phyloP scores from a whole-genome alignment of 2,888 invertebrate species.

The Pterostichus madidus region DNA sequence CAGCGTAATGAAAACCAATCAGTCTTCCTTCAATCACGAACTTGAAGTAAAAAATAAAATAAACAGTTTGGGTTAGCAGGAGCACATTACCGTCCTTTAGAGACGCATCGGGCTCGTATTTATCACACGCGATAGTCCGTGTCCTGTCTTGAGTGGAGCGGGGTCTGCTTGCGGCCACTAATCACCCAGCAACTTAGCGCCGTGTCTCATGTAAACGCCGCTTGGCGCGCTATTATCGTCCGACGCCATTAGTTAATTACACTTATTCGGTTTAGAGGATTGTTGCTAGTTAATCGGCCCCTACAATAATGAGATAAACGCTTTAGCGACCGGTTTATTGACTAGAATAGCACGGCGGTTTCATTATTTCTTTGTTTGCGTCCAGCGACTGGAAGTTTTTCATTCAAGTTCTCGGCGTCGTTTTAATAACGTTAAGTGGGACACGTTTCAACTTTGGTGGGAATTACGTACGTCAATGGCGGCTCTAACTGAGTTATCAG shows the following conservation, averaged over 20 bases:
- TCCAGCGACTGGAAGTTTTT: slow-evolving; percentile 53
- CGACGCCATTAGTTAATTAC: slow-evolving; percentile 63
- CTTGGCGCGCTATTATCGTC: slow-evolving; percentile 9
- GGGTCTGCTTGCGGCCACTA: slow-evolving; percentile 1
- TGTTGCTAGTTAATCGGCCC: slow-evolving; percentile 60
- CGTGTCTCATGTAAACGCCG: slow-evolving; percentile 33
- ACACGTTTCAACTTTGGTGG: slow-evolving; percentile 60
- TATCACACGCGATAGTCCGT: too few species aligned
- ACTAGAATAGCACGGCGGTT: slow-evolving; percentile 15
- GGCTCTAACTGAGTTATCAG: slow-evolving; percentile 31
- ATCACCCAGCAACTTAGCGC: slow-evolving; percentile 15
- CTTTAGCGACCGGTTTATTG: slow-evolving; percentile 52
- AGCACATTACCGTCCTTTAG: neutral
- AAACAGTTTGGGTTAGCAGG: too few species aligned
- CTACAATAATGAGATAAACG: slow-evolving; percentile 62
- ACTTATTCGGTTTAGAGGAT: slow-evolving; percentile 64
- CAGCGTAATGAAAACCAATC: too few species aligned
- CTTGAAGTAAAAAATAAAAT: too few species aligned
- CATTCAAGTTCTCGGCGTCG: slow-evolving; percentile 32
- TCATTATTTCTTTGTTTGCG: slow-evolving; percentile 63
- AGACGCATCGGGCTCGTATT: neutral
- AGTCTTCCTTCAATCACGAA: too few species aligned
- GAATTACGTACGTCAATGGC: slow-evolving; percentile 28
- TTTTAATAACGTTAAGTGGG: slow-evolving; percentile 58
- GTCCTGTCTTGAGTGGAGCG: too few species aligned